These are phyloP conservation scores for Macrosteles quadrilineatus DNA, from an alignment of 1,140 invertebrate genomes.

Conservation along the genomic window DNA sequence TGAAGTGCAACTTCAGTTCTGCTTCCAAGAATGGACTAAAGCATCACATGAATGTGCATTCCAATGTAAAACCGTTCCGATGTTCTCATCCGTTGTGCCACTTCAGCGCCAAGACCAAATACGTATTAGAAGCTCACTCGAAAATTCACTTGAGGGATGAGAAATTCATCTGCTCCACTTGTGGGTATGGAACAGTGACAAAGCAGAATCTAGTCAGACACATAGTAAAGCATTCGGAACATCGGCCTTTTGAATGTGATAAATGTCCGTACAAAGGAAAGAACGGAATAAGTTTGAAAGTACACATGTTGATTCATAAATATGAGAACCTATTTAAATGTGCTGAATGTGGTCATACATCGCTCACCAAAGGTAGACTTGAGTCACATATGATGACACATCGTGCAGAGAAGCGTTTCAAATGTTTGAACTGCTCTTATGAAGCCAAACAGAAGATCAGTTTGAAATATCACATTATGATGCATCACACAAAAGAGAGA, in stretches of 20 bases:
- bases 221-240: not conserved
- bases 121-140: not conserved
- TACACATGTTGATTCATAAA: slow-evolving; percentile 16
- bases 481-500: slow-evolving; percentile 20
- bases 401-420: slow-evolving; percentile 4
- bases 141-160: not conserved
- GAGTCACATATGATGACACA: slow-evolving; percentile 5
- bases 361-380: not conserved
- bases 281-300: not conserved
- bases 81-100: not conserved
- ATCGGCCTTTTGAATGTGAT: not conserved
- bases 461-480: slow-evolving; percentile 1
- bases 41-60: not conserved
- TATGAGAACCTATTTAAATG: slow-evolving; percentile 6
- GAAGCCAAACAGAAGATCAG: not conserved
- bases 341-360: not conserved
- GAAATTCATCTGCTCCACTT: slow-evolving; percentile 5
- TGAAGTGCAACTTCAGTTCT: not conserved
- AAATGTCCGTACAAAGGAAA: not conserved
- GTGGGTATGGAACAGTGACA: not conserved
- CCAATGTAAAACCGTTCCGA: not conserved
- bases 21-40: not conserved
- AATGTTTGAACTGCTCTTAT: not conserved
- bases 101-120: slow-evolving; percentile 1
- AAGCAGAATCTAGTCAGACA: not conserved